Conservation (phyloP, 2,888 invertebrate species). For the Lottia gigantea region DNA sequence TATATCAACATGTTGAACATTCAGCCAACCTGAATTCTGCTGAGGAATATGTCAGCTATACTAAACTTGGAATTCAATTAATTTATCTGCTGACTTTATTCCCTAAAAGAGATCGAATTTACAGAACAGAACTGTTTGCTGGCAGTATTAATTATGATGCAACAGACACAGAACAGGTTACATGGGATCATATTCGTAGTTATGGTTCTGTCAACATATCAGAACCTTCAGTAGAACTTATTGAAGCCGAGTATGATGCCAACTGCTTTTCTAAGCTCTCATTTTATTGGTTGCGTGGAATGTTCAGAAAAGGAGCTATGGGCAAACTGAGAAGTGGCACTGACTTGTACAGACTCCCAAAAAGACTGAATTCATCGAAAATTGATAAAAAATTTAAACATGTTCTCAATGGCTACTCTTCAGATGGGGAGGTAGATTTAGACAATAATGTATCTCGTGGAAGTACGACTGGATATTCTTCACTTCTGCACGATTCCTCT, state of each 20-base stretch:
- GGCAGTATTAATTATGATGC: conserved; percentile 39
- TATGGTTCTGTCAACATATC: conserved; percentile 26
- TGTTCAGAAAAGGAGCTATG: conserved; percentile 73
- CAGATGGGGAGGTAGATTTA: neutral
- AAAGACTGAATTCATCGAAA: conserved; percentile 49
- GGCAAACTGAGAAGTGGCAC: conserved; percentile 72
- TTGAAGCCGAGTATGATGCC: conserved; percentile 76
- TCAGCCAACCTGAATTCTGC: conserved; percentile 37
- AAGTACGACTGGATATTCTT: neutral
- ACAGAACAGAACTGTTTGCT: conserved; percentile 25
- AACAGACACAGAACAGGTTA: conserved; percentile 42
- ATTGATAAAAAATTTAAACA: conserved; percentile 49
- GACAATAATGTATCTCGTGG: conserved; percentile 10
- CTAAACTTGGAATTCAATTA: conserved; percentile 72
- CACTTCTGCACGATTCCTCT: conserved; percentile 15
- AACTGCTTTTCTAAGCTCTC: conserved; percentile 79
- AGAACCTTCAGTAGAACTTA: conserved; percentile 16
- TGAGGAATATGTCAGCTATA: conserved; percentile 51
- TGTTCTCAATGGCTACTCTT: conserved; percentile 30
- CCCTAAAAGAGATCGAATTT: conserved; percentile 68
- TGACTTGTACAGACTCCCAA: conserved; percentile 62
- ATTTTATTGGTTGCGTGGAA: conserved; percentile 88
- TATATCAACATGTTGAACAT: conserved; percentile 55
- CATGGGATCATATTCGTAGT: conserved; percentile 29
- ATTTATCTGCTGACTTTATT: conserved; percentile 80